Conservation (phyloP, 2,888 invertebrate genomes). For the Acleris cristana region DNA sequence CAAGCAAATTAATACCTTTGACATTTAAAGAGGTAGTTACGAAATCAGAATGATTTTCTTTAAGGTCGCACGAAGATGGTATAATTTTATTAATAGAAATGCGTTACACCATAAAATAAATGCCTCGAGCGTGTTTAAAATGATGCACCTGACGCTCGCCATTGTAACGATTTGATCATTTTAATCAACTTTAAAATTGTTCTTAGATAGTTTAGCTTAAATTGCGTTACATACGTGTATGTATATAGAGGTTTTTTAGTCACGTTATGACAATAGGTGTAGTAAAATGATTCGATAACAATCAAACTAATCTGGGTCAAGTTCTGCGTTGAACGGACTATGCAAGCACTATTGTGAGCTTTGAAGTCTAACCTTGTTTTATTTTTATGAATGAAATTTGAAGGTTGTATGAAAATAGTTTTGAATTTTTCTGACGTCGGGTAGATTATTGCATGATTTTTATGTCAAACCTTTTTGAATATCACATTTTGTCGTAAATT, state of each 20-base stretch:
- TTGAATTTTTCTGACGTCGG: neutral
- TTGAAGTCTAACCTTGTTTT: constrained; percentile 13
- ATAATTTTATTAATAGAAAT: constrained; percentile 35
- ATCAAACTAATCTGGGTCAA: constrained; percentile 56
- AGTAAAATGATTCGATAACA: constrained; percentile 31
- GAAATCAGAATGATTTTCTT: constrained; percentile 14
- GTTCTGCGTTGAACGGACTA: constrained; percentile 40
- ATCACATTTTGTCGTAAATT: no score
- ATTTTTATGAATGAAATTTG: constrained; percentile 10
- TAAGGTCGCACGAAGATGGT: constrained; percentile 33
- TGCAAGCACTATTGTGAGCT: constrained; percentile 21
- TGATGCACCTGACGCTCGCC: constrained; percentile 23
- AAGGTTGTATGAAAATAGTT: constrained; percentile 2
- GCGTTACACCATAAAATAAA: constrained; percentile 20
- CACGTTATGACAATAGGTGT: constrained; percentile 44
- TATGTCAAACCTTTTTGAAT: no score
- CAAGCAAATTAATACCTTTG: constrained; percentile 15
- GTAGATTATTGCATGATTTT: no score
- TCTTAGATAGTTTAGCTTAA: constrained; percentile 38
- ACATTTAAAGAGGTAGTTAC: constrained; percentile 27
- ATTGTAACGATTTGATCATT: constrained; percentile 22
- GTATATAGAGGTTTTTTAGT: constrained; percentile 40
- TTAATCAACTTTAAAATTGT: constrained; percentile 33
- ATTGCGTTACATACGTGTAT: constrained; percentile 42
- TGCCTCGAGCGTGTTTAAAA: constrained; percentile 21